Conservation (phyloP, 1,140 invertebrate genomes). For the Plectrocnemia conspersa region DNA sequence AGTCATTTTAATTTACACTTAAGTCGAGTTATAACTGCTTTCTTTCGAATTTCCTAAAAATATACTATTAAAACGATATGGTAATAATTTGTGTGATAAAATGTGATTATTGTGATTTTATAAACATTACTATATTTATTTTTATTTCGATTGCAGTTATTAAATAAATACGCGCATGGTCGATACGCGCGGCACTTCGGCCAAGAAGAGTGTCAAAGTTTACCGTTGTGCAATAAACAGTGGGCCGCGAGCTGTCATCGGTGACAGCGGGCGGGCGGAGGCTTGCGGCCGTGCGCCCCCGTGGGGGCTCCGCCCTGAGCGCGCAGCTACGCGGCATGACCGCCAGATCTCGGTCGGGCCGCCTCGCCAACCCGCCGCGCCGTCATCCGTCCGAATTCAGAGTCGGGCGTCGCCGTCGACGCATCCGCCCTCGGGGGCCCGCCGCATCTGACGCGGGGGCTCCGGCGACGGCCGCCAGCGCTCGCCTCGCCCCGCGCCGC, state of each 20-base stretch:
- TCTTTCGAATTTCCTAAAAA: too few relatives aligned
- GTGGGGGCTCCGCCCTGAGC: neutral
- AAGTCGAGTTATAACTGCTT: too few relatives aligned
- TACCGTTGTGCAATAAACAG: constrained; percentile 33
- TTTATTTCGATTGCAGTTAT: neutral
- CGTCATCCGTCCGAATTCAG: neutral
- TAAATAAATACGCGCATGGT: neutral
- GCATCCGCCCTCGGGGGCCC: neutral
- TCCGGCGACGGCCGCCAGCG: neutral
- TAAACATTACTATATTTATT: neutral
- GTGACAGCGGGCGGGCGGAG: neutral
- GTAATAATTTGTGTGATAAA: too few relatives aligned
- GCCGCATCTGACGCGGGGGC: neutral
- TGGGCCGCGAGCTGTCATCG: constrained; percentile 12
- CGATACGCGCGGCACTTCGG: neutral
- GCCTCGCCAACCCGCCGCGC: neutral
- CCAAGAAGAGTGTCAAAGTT: constrained; percentile 17
- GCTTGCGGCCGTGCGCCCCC: neutral
- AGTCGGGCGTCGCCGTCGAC: too few relatives aligned
- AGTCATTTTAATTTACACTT: too few relatives aligned
- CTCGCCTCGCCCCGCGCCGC: neutral
- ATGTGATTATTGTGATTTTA: too few relatives aligned
- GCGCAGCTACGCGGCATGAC: neutral
- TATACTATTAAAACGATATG: too few relatives aligned
- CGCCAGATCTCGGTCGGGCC: neutral